These are phyloP conservation scores for Ispidina lecontei DNA, from an alignment of 2,797 vertebrate species.

Conservation along the genomic window DNA sequence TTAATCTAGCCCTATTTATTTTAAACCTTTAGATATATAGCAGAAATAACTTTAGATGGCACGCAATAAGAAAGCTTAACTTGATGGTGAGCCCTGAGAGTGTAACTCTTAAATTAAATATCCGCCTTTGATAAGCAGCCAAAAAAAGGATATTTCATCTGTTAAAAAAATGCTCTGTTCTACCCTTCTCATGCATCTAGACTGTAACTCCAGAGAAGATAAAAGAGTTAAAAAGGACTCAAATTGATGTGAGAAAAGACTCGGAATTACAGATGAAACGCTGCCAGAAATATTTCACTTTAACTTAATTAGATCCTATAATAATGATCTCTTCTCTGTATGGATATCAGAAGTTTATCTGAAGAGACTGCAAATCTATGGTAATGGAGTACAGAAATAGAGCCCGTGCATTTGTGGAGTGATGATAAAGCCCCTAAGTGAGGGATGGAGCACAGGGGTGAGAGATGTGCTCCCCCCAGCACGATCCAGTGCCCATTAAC, in stretches of 20 bases:
- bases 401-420: neutral
- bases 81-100: neutral
- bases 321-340: neutral
- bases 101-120: neutral
- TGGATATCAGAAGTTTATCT: neutral
- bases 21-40: neutral
- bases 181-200: neutral
- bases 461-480: constrained; percentile 45
- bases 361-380: constrained; percentile 35
- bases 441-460: constrained; percentile 34
- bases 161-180: neutral
- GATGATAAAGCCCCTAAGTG: constrained; percentile 19
- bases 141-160: neutral
- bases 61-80: neutral
- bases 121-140: neutral
- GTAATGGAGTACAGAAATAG: constrained; percentile 25
- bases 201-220: neutral
- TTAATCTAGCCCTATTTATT: neutral
- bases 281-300: neutral
- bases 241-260: neutral
- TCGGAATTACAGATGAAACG: neutral
- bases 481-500: constrained; percentile 43
- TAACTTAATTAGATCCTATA: neutral
- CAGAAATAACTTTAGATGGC: neutral
- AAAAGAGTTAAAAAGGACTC: neutral